Base-by-base conservation (phyloP, 2,113 vertebrate genomes). In the Nycticryphes semicollaris region DNA sequence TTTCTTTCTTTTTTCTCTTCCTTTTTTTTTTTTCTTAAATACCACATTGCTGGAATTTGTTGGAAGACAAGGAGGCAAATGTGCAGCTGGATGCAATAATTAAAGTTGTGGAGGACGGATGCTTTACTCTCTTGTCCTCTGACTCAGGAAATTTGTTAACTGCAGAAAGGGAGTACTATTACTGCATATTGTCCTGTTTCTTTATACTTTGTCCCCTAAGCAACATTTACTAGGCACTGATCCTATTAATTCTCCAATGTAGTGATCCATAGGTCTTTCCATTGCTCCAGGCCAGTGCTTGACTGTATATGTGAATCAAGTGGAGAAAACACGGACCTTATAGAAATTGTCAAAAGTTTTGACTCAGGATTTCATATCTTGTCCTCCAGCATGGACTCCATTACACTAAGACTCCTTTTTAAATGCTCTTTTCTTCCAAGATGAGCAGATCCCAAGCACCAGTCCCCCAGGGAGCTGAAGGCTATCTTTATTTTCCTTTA, bases 111-210 rank as follows among this genome's bases (percentile, higher is more conserved):
- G 41, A 70, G 24, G 51, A 76, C 31, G 80, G 59, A 63, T 60
- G 50, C 50, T 74, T 83, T 67, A 56, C 23, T 56, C 28, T 12
- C 19, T 85, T 84, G 45, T 82, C 33, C 39, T 90, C 64, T 78
- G 22, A 69, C 48, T 90, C 75, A 75, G 66, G 66, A 92, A 94
- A 78, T 62, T 24, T 15, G 20, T 82, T 77, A 73, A 54, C 20
- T 62, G 41, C 56, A 57, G 75, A 88, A 87, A 69, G 17, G 25
- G 64, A 87, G 84, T 77, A 64, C 30, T 66, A 22, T 69, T 70
- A 70, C 54, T 70, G 5, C n/a, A 15, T 84, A 41, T 57, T 70
- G 57, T 64, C 63, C 31, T 51, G 35, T 70, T 90, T 56, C 30
- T 22, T 77, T 73, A 24, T 43, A 17, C 10, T 84, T 24, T 25